A percentile compares a stretch with the other conserved stretches of the same genome.
Conservation (phyloP, 2,888 invertebrate genomes). For the Orgyia antiqua region DNA sequence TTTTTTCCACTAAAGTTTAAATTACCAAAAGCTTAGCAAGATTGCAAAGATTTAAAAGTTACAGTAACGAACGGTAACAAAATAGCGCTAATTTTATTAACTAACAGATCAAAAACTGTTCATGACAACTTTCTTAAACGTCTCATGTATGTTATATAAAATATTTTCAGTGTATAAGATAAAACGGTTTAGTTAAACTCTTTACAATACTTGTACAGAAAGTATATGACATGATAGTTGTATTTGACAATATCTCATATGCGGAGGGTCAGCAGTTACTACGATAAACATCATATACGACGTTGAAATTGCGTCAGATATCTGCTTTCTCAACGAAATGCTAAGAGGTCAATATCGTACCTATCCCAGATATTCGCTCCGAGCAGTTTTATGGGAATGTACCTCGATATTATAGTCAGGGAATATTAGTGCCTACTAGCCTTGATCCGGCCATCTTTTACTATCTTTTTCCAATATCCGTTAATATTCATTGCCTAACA, state of each 20-base stretch:
- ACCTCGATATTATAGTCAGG: slow-evolving; percentile 57
- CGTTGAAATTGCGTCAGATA: slow-evolving; percentile 50
- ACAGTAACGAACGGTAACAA: no score
- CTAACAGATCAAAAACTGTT: no score
- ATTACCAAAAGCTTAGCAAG: no score
- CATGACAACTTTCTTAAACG: no score
- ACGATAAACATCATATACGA: slow-evolving; percentile 27
- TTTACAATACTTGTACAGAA: slow-evolving; percentile 20
- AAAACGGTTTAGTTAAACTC: slow-evolving; percentile 23
- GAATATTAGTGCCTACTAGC: slow-evolving; percentile 60
- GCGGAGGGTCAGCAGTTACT: slow-evolving; percentile 39
- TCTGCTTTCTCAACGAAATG: slow-evolving; percentile 50
- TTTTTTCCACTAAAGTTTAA: no score
- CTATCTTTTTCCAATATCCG: slow-evolving; percentile 64
- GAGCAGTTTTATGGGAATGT: slow-evolving; percentile 64
- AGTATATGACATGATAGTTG: slow-evolving; percentile 15
- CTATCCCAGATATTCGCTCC: slow-evolving; percentile 53
- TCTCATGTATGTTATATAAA: no score
- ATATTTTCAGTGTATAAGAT: no score
- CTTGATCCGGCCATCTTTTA: slow-evolving; percentile 53
- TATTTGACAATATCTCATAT: slow-evolving; percentile 32
- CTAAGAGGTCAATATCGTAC: slow-evolving; percentile 57
- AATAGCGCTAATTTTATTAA: no score
- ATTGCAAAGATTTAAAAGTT: no score
- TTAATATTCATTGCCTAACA: slow-evolving; percentile 48